Percentiles rank a stretch among this genome's conserved stretches.
Evolutionary conservation across 2,888 invertebrate species (phyloP).

Genomic region (Halocaridina rubra): DNA sequence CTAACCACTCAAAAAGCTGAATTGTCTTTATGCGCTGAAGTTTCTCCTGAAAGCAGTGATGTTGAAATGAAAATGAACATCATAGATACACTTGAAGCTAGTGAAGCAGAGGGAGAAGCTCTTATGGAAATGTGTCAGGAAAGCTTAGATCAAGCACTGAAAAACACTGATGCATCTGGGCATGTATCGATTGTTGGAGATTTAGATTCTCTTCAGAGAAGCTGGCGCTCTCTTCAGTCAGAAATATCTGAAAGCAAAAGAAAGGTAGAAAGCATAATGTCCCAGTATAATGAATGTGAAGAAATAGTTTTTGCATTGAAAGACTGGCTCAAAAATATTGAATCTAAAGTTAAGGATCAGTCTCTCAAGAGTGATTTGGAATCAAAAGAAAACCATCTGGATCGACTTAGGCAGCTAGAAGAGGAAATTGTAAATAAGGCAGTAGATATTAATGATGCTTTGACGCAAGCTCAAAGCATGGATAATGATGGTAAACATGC

Average conservation of each 20-base stretch:
- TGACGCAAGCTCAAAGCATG: conserved; percentile 78
- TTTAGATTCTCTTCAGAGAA: conserved; percentile 79
- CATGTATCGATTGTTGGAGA: conserved; percentile 80
- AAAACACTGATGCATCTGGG: conserved; percentile 82
- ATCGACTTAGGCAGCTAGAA: conserved; percentile 80
- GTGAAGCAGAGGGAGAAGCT: conserved; percentile 76
- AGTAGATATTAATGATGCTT: conserved; percentile 75
- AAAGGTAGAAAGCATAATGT: conserved; percentile 80
- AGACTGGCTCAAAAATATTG: conserved; percentile 87
- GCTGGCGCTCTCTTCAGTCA: conserved; percentile 81
- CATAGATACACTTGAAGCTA: conserved; percentile 56
- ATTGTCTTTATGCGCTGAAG: conserved; percentile 81
- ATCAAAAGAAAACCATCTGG: conserved; percentile 82
- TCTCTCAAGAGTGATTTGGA: conserved; percentile 87
- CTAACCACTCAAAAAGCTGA: conserved; percentile 83
- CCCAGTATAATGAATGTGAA: conserved; percentile 85
- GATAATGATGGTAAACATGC: conserved; percentile 82
- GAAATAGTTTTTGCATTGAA: conserved; percentile 81
- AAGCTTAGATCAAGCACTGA: conserved; percentile 79
- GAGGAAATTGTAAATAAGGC: conserved; percentile 77
- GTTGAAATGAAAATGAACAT: conserved; percentile 61
- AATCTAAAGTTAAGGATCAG: conserved; percentile 87
- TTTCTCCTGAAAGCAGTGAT: conserved; percentile 75
- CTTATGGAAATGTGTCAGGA: conserved; percentile 78
- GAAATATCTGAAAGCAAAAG: conserved; percentile 79